Evolutionary conservation across 1,140 invertebrate genomes (phyloP).

Genomic region (Zaprionus lachaisei): DNA sequence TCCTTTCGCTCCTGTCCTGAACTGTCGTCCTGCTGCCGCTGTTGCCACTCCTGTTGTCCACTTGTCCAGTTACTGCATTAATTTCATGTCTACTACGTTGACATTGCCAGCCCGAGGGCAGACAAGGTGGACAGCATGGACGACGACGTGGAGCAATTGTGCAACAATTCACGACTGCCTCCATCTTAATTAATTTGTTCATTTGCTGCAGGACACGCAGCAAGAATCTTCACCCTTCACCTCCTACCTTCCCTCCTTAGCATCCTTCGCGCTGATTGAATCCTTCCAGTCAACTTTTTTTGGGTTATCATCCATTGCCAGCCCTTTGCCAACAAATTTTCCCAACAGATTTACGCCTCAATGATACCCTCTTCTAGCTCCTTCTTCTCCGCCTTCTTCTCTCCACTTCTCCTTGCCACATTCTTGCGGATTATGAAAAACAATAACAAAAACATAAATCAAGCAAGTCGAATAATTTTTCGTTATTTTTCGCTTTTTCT

Average conservation of each 20-base stretch:
- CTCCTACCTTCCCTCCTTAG: not conserved
- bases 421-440: conserved; percentile 60
- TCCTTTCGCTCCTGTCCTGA: conserved; percentile 15
- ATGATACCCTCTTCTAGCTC: not conserved
- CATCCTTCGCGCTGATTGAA: conserved; percentile 58
- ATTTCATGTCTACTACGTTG: conserved; percentile 67
- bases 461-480: conserved; percentile 66
- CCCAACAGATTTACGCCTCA: not conserved
- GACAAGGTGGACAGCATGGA: not conserved
- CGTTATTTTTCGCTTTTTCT: conserved; percentile 18
- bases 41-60: conserved; percentile 1
- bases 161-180: conserved; percentile 73
- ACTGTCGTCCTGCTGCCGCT: not conserved
- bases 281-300: conserved; percentile 51
- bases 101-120: conserved; percentile 20
- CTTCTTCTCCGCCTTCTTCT: conserved; percentile 6
- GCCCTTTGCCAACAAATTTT: conserved; percentile 28
- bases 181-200: conserved; percentile 79
- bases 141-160: conserved; percentile 50
- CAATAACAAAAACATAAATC: conserved; percentile 81
- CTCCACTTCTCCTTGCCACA: not conserved
- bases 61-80: conserved; percentile 58
- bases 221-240: not conserved
- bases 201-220: conserved; percentile 61
- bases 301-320: conserved; percentile 56